These are phyloP conservation scores for Cyprinodon variegatus DNA, from an alignment of 2,113 vertebrate genomes.

Conservation along the genomic window DNA sequence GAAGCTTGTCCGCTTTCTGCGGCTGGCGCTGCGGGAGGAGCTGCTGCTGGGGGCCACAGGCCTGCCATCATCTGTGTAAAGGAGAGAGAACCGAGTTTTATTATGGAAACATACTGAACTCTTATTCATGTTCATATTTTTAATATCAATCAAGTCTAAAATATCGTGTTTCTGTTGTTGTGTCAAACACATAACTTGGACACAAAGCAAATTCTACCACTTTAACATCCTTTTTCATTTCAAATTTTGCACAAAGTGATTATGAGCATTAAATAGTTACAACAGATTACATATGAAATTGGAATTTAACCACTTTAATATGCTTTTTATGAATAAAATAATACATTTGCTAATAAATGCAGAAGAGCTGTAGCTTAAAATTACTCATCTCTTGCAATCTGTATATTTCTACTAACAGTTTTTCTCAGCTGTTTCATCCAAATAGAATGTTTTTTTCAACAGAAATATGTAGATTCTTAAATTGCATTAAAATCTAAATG, in stretches of 20 bases:
- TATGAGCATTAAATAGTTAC: too few relatives aligned
- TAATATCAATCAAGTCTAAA: neutral
- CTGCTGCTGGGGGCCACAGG: constrained; percentile 17
- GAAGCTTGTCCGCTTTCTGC: constrained; percentile 82
- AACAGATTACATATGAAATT: too few relatives aligned
- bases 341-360: neutral
- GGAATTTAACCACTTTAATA: neutral
- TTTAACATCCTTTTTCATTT: neutral
- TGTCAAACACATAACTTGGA: neutral
- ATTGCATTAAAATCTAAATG: neutral
- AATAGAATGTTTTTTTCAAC: neutral
- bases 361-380: neutral
- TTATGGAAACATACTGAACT: neutral
- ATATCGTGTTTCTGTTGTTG: neutral
- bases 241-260: too few relatives aligned
- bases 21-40: constrained; percentile 69
- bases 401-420: neutral
- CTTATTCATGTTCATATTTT: neutral
- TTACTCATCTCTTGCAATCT: neutral
- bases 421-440: neutral
- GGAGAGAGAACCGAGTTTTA: neutral
- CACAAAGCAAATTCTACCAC: neutral
- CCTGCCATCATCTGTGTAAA: constrained; percentile 57
- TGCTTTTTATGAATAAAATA: neutral
- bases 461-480: neutral